Conservation (phyloP, 2,113 vertebrate species). For the Lepisosteus oculatus region DNA sequence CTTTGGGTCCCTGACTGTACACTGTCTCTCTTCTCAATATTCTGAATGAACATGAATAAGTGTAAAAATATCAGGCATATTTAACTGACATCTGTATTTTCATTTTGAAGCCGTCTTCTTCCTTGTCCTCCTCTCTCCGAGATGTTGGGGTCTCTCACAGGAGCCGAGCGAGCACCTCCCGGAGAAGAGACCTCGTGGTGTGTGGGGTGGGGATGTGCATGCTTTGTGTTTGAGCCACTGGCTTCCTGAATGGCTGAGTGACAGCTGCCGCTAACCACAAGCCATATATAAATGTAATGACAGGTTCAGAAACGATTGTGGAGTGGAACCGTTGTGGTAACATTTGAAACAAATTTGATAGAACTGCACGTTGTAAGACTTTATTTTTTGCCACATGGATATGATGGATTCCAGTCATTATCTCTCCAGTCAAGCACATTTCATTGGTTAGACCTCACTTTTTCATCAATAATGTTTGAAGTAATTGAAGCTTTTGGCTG, state of each 20-base stretch:
- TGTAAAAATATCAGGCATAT: too few relatives aligned
- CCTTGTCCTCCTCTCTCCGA: constrained; percentile 47
- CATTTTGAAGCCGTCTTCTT: constrained; percentile 68
- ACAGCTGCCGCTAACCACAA: not conserved
- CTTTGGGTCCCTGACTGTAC: too few relatives aligned
- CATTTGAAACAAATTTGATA: too few relatives aligned
- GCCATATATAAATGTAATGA: constrained; percentile 1
- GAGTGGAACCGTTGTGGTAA: too few relatives aligned
- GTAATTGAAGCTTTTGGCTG: not conserved
- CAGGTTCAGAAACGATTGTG: not conserved
- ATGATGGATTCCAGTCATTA: too few relatives aligned
- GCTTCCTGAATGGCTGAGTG: not conserved
- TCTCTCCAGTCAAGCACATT: too few relatives aligned
- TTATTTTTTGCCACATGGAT: too few relatives aligned
- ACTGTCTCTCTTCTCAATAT: too few relatives aligned
- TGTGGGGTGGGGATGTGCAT: constrained; percentile 48
- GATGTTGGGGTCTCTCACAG: constrained; percentile 62
- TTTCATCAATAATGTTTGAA: too few relatives aligned
- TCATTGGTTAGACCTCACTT: too few relatives aligned
- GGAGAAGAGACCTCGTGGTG: constrained; percentile 75
- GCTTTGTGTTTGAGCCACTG: constrained; percentile 22
- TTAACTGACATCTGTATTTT: constrained; percentile 30
- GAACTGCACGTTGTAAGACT: too few relatives aligned
- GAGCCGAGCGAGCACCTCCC: constrained; percentile 63
- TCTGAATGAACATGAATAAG: too few relatives aligned